Evolutionary conservation across 2,113 vertebrate genomes (phyloP), one percentile per base, ranked within the genome.

Genomic region (Plotosus lineatus): DNA sequence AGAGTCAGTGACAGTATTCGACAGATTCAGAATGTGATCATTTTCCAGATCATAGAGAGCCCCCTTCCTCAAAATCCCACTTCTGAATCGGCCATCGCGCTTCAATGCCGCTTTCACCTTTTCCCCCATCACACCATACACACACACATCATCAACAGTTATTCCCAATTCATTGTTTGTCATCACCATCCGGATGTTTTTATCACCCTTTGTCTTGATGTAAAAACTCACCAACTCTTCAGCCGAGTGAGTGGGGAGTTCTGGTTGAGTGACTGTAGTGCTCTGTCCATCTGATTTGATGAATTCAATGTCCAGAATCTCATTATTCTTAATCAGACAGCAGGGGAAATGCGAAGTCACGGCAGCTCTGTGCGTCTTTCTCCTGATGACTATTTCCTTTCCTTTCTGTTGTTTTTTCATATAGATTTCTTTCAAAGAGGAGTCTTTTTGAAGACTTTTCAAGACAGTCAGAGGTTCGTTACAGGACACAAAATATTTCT

Each of bases 311-410:
- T 81, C 31, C 31, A 86, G 36, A 10, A 76, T 6, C 75, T 86
- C 85, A 38, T 82, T 10, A 10, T 46, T 12, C 10, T 63, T 6
- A 26, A 86, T 28, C 26, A 86, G 79, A 75, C 75, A 72, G 71
- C 79, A 81, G 61, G 85, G 85, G 28, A 86, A 86, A 11, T 84
- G 15, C 0, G 53, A n/a, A 1, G 28, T 38, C 19, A 86, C 40
- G 4, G 85, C 79, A 3, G 36, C 75, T 71, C 17, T 6, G 10
- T 12, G n/a, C 8, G 7, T 12, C 8, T n/a, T 17, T 48, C 85
- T 86, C 40, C 2, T 1, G 48, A 86, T 78, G 0, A 86, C 17
- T 3, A 72, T 1, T 11, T 86, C 75, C 66, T 78, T 23, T 33
- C 26, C 3, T n/a, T 26, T 14, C 0, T 28, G 8, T 3, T 0